Evolutionary conservation across 2,797 vertebrate genomes (phyloP), one percentile per base, ranked within the genome.

Genomic region (Triplophysa yarkandensis): DNA sequence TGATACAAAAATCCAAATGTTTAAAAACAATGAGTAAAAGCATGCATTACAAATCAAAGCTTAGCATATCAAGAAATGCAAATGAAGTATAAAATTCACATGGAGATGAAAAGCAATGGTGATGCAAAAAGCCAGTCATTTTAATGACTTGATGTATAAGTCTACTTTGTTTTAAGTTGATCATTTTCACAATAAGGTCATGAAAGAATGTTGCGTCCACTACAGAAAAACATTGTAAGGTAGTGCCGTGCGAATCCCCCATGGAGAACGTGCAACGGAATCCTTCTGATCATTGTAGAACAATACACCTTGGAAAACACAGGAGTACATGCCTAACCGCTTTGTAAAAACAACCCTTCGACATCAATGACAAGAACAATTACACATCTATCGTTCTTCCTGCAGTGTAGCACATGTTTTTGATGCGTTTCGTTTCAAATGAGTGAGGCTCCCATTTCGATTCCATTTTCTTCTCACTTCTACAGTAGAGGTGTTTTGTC

Each of bases 261-360:
- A 32, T 25, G 36, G 54, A 78, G 76, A 68, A 8, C 34, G n/a
- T 50, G 10, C 23, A n/a, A 74, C 63, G 21, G 74, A 83, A 85
- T 81, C 71, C 36, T 16, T 17, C 43, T 77, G 60, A 76, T 44
- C 65, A 36, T 25, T 13, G 54, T 25, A 25, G 54, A 67, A 73
- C 27, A 77, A 60, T 55, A 68, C n/a, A 77, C 19, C 25, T 9
- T 4, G 13, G 58, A 55, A 58, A 50, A 60, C 46, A 28, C 68
- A 25, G 28, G 5, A 44, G 30, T 14, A 41, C 7, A 4, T 44
- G 32, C 10, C 1, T 14, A 32, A 19, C 21, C 1, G 17, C 76
- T 23, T 48, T 23, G 5, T 39, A 55, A 57, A 66, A 77, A 78
- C 21, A 81, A 64, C 10, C n/a, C 16, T 44, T 13, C 64, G 11